Evolutionary conservation across 2,797 vertebrate species (phyloP), one percentile per base, ranked within the genome.

Genomic region (Lerista edwardsae): DNA sequence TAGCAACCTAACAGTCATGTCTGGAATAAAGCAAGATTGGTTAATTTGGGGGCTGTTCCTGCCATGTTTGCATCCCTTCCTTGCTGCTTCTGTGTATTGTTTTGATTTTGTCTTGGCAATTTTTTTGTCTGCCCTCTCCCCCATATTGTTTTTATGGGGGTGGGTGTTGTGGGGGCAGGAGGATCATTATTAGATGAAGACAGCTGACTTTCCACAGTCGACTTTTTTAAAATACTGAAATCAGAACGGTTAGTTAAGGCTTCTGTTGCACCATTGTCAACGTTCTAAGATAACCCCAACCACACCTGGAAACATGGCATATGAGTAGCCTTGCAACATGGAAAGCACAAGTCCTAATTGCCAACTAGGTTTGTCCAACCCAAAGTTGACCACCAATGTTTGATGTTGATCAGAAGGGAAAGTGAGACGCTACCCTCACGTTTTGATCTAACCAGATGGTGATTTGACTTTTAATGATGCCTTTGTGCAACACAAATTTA

Each of bases 391-490:
- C 17, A 27, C 61, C n/a, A n/a, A n/a, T 36, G 39, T 87, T 87
- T 83, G 77, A 77, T 47, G 67, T 61, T 59, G 36, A 41, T 83
- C 75, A 75, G 89, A 89, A 89, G 86, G 72, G 51, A 76, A 80
- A 88, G 65, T 65, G 68, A 85, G 90, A 90, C 80, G 64, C n/a
- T 83, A 80, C 31, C 89, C 19, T 27, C 3, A 61, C 73, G 89
- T 68, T 75, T 83, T 51, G 65, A 65, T 84, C 59, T 31, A 76
- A 14, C 80, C 85, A 88, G 90, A 86, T 65, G 44, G 34, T 68
- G 25, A 74, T 72, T 83, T 90, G 68, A 83, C 75, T 44, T 81
- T 85, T 88, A 90, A 67, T 57, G 62, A 57, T 84, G 67, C 65
- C 72, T 90, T 88, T 74, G 29, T 85, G 27, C 73, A 71, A 51